Evolutionary conservation across 2,797 vertebrate species (phyloP).

Genomic region (Emys orbicularis): DNA sequence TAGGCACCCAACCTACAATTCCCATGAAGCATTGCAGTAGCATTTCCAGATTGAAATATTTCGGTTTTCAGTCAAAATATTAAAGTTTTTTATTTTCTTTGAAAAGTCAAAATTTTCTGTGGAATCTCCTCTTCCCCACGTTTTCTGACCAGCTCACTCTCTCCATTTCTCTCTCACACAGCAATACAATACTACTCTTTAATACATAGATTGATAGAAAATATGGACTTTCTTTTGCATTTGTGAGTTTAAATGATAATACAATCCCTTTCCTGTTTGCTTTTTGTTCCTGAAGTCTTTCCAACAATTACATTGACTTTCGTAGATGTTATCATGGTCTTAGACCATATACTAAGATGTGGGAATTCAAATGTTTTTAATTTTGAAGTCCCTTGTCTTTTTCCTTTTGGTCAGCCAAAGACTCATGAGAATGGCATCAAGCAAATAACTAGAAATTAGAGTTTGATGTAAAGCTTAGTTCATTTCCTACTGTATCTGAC

Average conservation of each 20-base stretch:
- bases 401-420: slow-evolving; percentile 38
- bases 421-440: slow-evolving; percentile 4
- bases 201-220: background rate
- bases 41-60: background rate
- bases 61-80: background rate
- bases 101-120: background rate
- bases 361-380: slow-evolving; percentile 42
- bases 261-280: background rate
- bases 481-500: slow-evolving; percentile 29
- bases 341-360: slow-evolving; percentile 55
- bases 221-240: background rate
- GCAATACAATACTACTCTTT: background rate
- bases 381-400: slow-evolving; percentile 59
- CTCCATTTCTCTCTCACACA: background rate
- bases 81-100: background rate
- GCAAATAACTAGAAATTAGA: slow-evolving; percentile 22
- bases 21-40: background rate
- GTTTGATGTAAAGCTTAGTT: slow-evolving; percentile 19
- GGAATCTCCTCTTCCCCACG: background rate
- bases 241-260: slow-evolving; percentile 49
- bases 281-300: slow-evolving; percentile 35
- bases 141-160: background rate
- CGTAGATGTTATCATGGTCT: slow-evolving; percentile 26
- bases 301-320: slow-evolving; percentile 49
- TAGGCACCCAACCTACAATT: background rate